Evolutionary conservation across 2,888 invertebrate genomes (phyloP).

Genomic region (Lymantria dispar): DNA sequence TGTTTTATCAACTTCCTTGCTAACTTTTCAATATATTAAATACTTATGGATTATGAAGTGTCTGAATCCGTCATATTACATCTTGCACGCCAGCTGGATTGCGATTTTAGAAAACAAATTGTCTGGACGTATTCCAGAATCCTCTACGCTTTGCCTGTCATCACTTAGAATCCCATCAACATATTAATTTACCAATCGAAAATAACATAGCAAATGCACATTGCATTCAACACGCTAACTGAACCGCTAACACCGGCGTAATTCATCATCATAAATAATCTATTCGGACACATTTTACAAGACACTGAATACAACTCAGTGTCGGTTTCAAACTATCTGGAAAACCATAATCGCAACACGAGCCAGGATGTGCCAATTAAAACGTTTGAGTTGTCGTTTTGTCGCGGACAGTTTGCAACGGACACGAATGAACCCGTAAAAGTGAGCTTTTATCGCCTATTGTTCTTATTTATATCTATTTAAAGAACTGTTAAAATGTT

Average conservation of each 20-base stretch:
- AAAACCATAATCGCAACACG: conserved; percentile 16
- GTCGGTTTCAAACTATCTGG: conserved; percentile 12
- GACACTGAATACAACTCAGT: conserved; percentile 12
- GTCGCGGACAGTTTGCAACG: conserved; percentile 22
- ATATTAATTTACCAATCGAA: background rate
- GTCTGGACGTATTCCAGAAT: background rate
- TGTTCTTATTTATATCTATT: conserved; percentile 27
- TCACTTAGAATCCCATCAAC: background rate
- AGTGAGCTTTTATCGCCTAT: conserved; percentile 23
- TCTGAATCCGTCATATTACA: background rate
- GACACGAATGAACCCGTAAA: conserved; percentile 27
- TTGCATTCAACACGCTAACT: background rate
- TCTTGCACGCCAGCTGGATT: background rate
- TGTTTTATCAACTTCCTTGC: too few species aligned
- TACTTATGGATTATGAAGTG: background rate
- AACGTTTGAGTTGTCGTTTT: conserved; percentile 18
- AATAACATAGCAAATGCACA: background rate
- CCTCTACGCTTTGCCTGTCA: background rate
- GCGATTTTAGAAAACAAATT: background rate
- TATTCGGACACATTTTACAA: conserved; percentile 1
- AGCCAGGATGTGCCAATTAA: conserved; percentile 32
- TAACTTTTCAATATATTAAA: too few species aligned
- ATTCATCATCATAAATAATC: conserved; percentile 1
- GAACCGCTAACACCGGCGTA: background rate
- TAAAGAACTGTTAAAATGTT: conserved; percentile 15